A percentile compares a stretch with the other conserved stretches of the same genome.
Conservation (phyloP, 2,888 invertebrate species). For the Tenthredo amoena region DNA sequence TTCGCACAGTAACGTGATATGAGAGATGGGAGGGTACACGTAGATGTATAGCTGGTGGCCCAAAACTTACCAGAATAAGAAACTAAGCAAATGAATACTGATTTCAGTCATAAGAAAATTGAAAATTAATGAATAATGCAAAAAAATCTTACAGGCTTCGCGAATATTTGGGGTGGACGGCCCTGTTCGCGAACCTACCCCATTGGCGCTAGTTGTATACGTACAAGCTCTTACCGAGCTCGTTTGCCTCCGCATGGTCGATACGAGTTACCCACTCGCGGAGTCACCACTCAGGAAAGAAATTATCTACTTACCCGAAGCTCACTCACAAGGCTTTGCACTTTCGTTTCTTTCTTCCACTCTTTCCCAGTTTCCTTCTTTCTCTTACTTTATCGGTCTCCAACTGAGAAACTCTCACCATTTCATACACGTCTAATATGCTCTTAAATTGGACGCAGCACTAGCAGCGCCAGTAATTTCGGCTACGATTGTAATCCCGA, state of each 20-base stretch:
- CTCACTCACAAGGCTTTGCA: constrained; percentile 34
- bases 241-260: constrained; percentile 43
- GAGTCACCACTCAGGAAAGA: constrained; percentile 33
- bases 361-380: not conserved
- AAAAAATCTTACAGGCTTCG: not conserved
- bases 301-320: constrained; percentile 41
- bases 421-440: not conserved
- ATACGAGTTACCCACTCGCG: constrained; percentile 37
- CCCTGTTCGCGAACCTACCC: not conserved
- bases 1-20: not conserved
- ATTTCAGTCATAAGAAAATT: not conserved
- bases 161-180: not conserved
- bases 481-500: not conserved
- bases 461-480: not conserved
- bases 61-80: not conserved
- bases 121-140: not conserved
- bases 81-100: not conserved
- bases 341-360: not conserved
- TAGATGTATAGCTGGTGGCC: not conserved
- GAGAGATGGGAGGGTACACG: not conserved
- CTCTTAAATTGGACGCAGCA: too few relatives aligned
- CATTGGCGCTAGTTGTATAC: not conserved
- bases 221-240: constrained; percentile 23
- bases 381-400: not conserved
- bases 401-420: not conserved